These are phyloP conservation scores for Didymodactylos carnosus DNA, from an alignment of 2,888 invertebrate species.

Conservation along the genomic window DNA sequence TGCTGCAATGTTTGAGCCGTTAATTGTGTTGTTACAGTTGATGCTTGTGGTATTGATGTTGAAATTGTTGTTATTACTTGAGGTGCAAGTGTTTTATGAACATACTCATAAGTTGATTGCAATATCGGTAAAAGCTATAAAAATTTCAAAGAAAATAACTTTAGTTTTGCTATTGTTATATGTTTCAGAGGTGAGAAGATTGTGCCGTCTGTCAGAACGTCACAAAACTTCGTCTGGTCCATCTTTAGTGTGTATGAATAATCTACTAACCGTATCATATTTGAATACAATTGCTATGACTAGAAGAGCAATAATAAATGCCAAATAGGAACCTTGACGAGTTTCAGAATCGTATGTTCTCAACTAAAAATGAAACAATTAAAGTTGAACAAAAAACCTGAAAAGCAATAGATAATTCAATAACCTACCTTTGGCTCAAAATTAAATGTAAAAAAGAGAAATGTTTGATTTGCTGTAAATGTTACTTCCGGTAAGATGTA, in stretches of 20 bases:
- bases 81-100: not conserved
- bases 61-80: not conserved
- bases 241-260: not conserved
- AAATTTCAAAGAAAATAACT: too few relatives aligned
- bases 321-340: not conserved
- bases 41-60: too few relatives aligned
- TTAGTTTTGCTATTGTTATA: too few relatives aligned
- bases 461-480: not conserved
- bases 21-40: too few relatives aligned
- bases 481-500: not conserved
- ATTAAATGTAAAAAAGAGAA: not conserved
- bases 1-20: too few relatives aligned
- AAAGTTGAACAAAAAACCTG: not conserved
- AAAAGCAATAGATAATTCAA: not conserved
- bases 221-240: not conserved
- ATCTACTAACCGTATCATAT: not conserved
- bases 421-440: not conserved
- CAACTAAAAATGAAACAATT: not conserved
- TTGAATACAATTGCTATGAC: not conserved
- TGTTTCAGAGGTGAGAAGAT: too few relatives aligned
- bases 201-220: too few relatives aligned
- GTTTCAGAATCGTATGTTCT: not conserved
- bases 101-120: not conserved
- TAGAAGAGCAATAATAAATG: not conserved
- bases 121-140: not conserved